Percentiles rank a stretch among this genome's conserved stretches.
Conservation (phyloP, 2,797 vertebrate species). For the Varecia variegata region DNA sequence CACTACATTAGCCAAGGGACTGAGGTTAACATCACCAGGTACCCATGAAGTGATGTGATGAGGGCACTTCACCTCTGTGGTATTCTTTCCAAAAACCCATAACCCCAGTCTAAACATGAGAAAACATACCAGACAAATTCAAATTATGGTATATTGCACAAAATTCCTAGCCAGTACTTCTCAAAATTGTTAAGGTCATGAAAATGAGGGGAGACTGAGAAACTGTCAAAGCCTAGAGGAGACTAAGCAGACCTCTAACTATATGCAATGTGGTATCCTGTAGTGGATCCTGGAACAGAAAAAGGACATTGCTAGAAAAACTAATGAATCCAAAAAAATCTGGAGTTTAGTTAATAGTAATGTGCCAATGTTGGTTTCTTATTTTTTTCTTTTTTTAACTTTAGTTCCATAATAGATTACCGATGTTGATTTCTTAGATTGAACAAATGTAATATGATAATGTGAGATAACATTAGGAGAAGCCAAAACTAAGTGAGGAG, state of each 20-base stretch:
- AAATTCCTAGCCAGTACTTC: neutral
- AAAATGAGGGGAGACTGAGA: conserved; percentile 1
- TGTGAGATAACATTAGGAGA: neutral
- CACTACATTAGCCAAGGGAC: neutral
- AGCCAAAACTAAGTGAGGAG: neutral
- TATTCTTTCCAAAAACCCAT: neutral
- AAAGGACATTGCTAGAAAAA: neutral
- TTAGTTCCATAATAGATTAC: too few relatives aligned
- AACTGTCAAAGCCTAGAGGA: neutral
- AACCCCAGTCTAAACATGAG: neutral
- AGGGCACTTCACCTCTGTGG: neutral
- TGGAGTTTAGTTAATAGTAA: neutral
- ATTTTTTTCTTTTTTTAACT: too few relatives aligned
- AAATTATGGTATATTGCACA: neutral
- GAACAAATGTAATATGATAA: neutral
- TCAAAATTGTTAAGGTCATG: neutral
- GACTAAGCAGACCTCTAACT: neutral
- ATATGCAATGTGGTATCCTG: neutral
- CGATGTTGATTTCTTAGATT: neutral
- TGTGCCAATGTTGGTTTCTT: neutral
- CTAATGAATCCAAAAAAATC: neutral
- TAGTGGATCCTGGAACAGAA: neutral
- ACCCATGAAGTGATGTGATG: neutral
- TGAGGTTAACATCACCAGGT: neutral
- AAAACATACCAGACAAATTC: neutral